These are phyloP conservation scores for Latheticus oryzae DNA, from an alignment of 2,888 invertebrate species.

Conservation along the genomic window DNA sequence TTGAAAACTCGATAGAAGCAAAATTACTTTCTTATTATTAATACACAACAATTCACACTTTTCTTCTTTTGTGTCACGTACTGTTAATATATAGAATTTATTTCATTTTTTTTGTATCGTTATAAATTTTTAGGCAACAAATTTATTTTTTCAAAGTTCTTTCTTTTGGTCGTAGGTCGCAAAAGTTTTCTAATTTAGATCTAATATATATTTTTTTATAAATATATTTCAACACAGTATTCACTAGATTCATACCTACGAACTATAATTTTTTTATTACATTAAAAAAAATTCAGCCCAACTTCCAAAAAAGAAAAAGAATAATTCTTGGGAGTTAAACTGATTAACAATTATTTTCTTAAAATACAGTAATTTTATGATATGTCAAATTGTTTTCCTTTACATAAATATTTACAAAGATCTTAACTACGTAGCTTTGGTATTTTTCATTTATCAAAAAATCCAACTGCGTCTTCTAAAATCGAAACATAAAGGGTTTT, in stretches of 20 bases:
- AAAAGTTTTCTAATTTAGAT: slow-evolving; percentile 33
- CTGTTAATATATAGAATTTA: slow-evolving; percentile 26
- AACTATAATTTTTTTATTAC: slow-evolving; percentile 39
- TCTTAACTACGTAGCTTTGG: slow-evolving; percentile 31
- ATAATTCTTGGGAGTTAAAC: slow-evolving; percentile 24
- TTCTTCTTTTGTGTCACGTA: slow-evolving; percentile 18
- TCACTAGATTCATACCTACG: slow-evolving; percentile 39
- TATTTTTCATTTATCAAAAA: slow-evolving; percentile 23
- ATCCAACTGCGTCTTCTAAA: slow-evolving; percentile 10
- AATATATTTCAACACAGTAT: slow-evolving; percentile 48
- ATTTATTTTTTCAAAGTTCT: slow-evolving; percentile 30
- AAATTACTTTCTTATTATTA: slow-evolving; percentile 27
- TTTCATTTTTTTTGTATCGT: slow-evolving; percentile 19
- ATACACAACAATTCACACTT: slow-evolving; percentile 34
- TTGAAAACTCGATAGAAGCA: slow-evolving; percentile 31
- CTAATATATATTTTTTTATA: slow-evolving; percentile 42
- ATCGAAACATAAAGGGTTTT: slow-evolving; percentile 3
- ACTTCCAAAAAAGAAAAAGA: slow-evolving; percentile 14
- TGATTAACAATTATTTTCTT: slow-evolving; percentile 45
- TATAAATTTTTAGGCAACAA: slow-evolving; percentile 39
- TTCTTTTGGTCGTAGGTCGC: slow-evolving; percentile 40
- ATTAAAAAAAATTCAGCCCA: slow-evolving; percentile 36
- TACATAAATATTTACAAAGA: slow-evolving; percentile 44
- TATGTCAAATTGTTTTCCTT: slow-evolving; percentile 61
- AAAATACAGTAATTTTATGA: slow-evolving; percentile 57